Evolutionary conservation across 1,140 invertebrate species (phyloP), one percentile per base, ranked within the genome.

Genomic region (Magallana ariakensis): DNA sequence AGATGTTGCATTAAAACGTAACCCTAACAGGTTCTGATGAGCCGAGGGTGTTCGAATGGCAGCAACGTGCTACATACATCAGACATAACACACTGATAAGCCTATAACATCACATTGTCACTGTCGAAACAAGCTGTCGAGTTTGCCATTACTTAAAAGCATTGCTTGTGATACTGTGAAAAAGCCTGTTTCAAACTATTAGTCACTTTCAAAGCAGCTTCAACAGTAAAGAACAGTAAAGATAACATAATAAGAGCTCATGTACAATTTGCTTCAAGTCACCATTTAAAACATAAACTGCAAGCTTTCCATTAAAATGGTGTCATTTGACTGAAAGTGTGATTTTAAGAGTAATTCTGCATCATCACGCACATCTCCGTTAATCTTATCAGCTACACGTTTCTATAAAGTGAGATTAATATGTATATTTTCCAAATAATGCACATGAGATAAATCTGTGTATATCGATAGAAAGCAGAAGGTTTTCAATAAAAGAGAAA

Each of bases 1-100:
- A 75, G 33, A 75, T 33, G 66, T 75, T 75, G 33, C 66, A 75
- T 75, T 75, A 75, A 75, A 75, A 75, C 66, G 66, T 75, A 75
- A 75, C 66, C 66, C 33, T 75, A 75, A 26, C 66, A 75, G 66
- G 2, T 75, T 13, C 66, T 10, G 66, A 75, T 10, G 66, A 75
- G 66, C 13, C 9, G 66, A 75, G 66, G 66, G 66, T 75, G 66
- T 75, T 26, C 15, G 66, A 75, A 75, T 26, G 66, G 66, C 33
- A 13, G 33, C 26, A 75, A 75, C 22, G 66, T 75, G 66, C 15
- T 19, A 26, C 66, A 75, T 75, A 75, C 22, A 75, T 75, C 66
- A 26, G 66, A 33, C 22, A 26, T 33, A 75, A 26, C 66, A 26
- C 11, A 11, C 7, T 26, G 66, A 75, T 75, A 75, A 75, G 22